These are phyloP conservation scores for Eleginops maclovinus DNA, from an alignment of 2,113 vertebrate genomes.

Conservation along the genomic window DNA sequence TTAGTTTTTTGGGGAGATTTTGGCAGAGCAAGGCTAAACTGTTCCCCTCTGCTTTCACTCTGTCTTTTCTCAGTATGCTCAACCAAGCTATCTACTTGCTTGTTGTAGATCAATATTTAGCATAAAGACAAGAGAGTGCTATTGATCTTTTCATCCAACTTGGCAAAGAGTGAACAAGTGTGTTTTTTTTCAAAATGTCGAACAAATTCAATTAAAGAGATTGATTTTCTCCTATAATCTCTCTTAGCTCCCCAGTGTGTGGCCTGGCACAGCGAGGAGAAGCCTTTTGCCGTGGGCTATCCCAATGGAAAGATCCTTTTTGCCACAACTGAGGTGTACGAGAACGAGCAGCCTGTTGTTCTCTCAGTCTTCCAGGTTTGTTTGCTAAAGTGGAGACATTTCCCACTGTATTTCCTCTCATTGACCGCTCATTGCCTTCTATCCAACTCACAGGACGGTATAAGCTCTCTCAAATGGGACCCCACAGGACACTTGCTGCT, in stretches of 20 bases:
- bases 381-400: not conserved
- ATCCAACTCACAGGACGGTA: slow-evolving; percentile 72
- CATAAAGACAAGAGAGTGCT: not conserved
- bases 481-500: slow-evolving; percentile 86
- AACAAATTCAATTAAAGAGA: not conserved
- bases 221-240: not conserved
- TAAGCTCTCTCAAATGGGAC: slow-evolving; percentile 84
- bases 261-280: slow-evolving; percentile 84
- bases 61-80: not conserved
- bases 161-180: not conserved
- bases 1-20: not conserved
- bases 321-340: slow-evolving; percentile 70
- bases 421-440: not conserved
- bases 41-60: not conserved
- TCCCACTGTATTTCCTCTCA: not conserved
- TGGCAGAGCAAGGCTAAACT: not conserved
- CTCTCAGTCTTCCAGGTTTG: slow-evolving; percentile 84
- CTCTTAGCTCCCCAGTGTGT: slow-evolving; percentile 82
- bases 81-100: no score
- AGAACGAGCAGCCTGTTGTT: slow-evolving; percentile 77
- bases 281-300: slow-evolving; percentile 85
- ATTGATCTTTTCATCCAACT: slow-evolving; percentile 1
- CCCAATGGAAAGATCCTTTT: slow-evolving; percentile 84
- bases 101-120: not conserved
- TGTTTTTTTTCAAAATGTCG: not conserved